Evolutionary conservation across 23 tunicate species (phyloP).

Genomic region (Botrylloides violaceus): DNA sequence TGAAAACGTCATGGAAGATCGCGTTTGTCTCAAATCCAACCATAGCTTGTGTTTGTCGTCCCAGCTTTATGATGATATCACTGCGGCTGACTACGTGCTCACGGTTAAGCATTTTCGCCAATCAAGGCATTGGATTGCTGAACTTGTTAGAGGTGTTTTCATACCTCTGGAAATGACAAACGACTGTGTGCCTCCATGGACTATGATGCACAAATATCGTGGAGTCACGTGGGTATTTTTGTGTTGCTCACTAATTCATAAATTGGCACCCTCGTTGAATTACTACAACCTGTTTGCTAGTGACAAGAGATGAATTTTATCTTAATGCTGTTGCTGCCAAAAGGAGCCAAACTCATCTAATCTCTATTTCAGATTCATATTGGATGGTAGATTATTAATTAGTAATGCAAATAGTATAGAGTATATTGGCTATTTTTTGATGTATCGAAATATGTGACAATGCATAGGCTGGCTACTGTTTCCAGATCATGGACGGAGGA

Average conservation of each 20-base stretch:
- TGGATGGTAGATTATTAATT: too few species aligned
- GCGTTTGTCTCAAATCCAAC: slow-evolving; percentile 37
- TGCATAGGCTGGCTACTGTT: too few species aligned
- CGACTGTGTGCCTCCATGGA: slow-evolving; percentile 70
- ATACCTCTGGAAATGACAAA: slow-evolving; percentile 28
- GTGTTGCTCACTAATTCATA: not conserved
- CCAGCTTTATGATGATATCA: not conserved
- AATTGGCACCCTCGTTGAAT: too few species aligned
- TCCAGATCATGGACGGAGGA: slow-evolving; percentile 73
- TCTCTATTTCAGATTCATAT: too few species aligned
- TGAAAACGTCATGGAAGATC: slow-evolving; percentile 40
- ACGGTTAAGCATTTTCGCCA: slow-evolving; percentile 16
- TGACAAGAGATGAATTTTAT: too few species aligned
- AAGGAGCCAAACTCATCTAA: too few species aligned
- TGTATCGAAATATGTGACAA: too few species aligned
- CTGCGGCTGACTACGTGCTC: not conserved
- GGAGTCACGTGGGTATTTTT: slow-evolving; percentile 42
- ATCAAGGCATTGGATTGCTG: slow-evolving; percentile 56
- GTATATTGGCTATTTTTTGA: too few species aligned
- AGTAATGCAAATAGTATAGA: too few species aligned
- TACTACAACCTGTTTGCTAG: too few species aligned
- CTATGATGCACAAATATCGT: slow-evolving; percentile 36
- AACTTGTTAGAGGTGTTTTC: slow-evolving; percentile 11
- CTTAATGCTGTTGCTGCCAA: too few species aligned
- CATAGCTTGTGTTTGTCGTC: slow-evolving; percentile 18